Evolutionary conservation across 2,113 vertebrate genomes (phyloP).

Genomic region (Scytalopus superciliaris): DNA sequence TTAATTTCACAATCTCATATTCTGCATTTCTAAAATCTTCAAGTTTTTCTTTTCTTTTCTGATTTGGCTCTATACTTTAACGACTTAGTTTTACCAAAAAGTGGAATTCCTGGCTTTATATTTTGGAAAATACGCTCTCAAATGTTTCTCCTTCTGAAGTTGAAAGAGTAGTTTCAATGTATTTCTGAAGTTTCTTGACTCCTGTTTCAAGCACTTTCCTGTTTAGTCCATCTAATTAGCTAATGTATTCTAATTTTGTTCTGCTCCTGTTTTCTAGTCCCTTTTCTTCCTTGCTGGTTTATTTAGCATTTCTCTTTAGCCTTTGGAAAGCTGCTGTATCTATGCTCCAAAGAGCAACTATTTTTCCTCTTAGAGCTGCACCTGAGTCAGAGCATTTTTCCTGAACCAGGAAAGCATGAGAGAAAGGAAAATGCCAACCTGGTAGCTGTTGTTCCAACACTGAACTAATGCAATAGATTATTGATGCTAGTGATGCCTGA

Average conservation of each 20-base stretch:
- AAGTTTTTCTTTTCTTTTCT: background rate
- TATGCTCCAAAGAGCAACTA: background rate
- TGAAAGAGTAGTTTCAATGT: background rate
- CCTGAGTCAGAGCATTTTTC: background rate
- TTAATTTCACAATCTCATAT: background rate
- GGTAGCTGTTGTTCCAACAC: background rate
- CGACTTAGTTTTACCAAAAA: background rate
- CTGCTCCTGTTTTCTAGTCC: background rate
- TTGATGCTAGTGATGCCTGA: background rate
- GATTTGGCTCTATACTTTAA: background rate
- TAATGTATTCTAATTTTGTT: background rate
- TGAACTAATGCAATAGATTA: background rate
- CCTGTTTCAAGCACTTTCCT: background rate
- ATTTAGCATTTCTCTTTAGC: background rate
- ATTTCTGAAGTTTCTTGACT: background rate
- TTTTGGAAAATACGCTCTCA: background rate
- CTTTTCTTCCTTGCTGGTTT: background rate
- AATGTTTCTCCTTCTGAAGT: background rate
- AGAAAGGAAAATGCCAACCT: background rate
- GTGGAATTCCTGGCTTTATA: background rate
- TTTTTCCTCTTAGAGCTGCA: background rate
- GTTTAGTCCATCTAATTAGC: background rate
- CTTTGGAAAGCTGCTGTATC: background rate
- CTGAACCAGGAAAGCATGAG: background rate
- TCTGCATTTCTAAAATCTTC: background rate